Evolutionary conservation across 1,140 invertebrate species (phyloP), one percentile per base, ranked within the genome.

Genomic region (Chelonus insularis): DNA sequence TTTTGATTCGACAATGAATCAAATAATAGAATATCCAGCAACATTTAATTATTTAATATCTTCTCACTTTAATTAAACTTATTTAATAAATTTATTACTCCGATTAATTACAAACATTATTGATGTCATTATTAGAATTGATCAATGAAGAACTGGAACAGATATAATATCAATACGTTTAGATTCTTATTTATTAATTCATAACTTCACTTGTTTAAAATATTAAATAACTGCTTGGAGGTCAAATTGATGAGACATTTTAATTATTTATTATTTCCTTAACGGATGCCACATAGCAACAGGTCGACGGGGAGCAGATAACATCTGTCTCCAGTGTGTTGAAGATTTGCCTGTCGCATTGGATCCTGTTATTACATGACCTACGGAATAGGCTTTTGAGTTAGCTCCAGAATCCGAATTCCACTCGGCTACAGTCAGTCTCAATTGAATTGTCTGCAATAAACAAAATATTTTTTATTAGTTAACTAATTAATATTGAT

Each of bases 251-350:
- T 60, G 7, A 29, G 25, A 29, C 25, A 4, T 29, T 29, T 29
- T 29, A 7, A 23, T 34, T 34, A 41, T 37, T 25, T 14, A 48
- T 80, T 75, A 87, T 72, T 87, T 87, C 62, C 89, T 82, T n/a
- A 94, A 79, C 21, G 88, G 84, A 78, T 94, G 92, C 91, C 91
- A 93, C 90, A 92, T 92, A 7, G 90, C 89, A 37, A 92, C 87
- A 1, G 91, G 90, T 73, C 91, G 92, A 59, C 91, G 85, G 39
- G 91, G 82, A 14, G 89, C 89, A n/a, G 86, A 83, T 60, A 93
- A 79, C 91, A 93, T 93, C 78, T 93, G 91, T 67, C 88, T 88
- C 91, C 91, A 94, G 71, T 93, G 91, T 45, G 85, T 86, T n/a
- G 89, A 71, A 0, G 90, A 85, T 69, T 87, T 87, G 32, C 90